A percentile compares a stretch with the other conserved stretches of the same genome.
phyloP scores from a whole-genome alignment of 2,113 vertebrate species.

The Balaenoptera acutorostrata region DNA sequence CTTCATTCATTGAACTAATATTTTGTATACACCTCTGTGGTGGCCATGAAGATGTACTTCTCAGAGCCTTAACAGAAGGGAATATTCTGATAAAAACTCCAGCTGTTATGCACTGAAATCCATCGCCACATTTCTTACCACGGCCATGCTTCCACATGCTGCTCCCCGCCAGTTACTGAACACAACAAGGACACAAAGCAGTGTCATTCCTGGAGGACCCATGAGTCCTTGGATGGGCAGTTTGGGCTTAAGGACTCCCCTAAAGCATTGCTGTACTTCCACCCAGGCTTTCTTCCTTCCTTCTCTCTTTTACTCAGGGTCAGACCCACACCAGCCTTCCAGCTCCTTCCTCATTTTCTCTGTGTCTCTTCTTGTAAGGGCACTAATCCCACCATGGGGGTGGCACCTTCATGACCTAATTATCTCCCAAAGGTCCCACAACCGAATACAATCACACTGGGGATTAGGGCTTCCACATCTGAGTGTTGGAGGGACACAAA shows the following conservation, averaged over 20 bases:
- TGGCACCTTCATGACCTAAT: neutral
- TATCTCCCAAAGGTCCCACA: neutral
- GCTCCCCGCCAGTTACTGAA: neutral
- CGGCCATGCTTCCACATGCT: neutral
- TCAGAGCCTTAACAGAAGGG: neutral
- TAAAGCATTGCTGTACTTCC: neutral
- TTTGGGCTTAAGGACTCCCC: neutral
- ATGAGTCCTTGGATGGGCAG: neutral
- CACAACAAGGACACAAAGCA: neutral
- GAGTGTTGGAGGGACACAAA: neutral
- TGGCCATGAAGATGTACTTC: neutral
- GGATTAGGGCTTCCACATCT: neutral
- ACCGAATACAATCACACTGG: neutral
- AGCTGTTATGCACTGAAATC: neutral
- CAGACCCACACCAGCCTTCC: neutral
- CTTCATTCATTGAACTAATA: neutral
- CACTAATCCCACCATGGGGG: neutral
- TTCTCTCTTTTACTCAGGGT: neutral
- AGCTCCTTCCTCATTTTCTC: neutral
- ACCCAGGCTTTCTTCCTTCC: neutral
- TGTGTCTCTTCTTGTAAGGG: neutral
- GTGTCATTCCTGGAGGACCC: neutral
- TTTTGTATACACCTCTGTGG: neutral
- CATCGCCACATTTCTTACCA: neutral
- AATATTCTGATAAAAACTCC: rapidly evolving